Evolutionary conservation across 2,797 vertebrate genomes (phyloP).

Genomic region (Lutjanus campechanus): DNA sequence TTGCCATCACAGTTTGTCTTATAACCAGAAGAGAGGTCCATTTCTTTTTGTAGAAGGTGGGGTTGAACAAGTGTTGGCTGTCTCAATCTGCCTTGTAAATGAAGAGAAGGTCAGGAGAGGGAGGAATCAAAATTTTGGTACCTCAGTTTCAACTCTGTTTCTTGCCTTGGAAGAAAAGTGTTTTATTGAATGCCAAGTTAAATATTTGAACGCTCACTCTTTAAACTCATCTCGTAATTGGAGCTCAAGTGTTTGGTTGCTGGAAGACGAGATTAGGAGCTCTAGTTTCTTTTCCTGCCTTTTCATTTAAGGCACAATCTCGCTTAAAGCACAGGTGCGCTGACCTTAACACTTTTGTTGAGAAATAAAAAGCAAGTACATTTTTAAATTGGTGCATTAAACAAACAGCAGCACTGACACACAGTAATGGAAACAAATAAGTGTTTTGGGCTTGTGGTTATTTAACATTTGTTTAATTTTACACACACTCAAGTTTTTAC

Average conservation of each 20-base stretch:
- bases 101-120: constrained; percentile 4
- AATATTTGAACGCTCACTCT: not conserved
- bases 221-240: not conserved
- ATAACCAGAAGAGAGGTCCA: not conserved
- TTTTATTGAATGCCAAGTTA: not conserved
- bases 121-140: not conserved
- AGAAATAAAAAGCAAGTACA: not conserved
- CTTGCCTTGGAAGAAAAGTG: not conserved
- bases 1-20: constrained; percentile 21
- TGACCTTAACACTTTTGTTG: not conserved
- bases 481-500: too few species aligned
- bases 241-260: not conserved
- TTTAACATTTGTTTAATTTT: too few species aligned
- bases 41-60: constrained; percentile 2
- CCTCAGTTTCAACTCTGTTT: not conserved
- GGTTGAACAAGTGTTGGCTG: constrained; percentile 21
- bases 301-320: not conserved
- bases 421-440: too few species aligned
- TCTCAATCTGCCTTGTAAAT: constrained; percentile 27
- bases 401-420: too few species aligned
- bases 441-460: too few species aligned
- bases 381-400: not conserved
- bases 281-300: not conserved
- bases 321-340: not conserved
- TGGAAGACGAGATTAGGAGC: not conserved